Percentiles rank a stretch among this genome's conserved stretches.
Evolutionary conservation across 2,797 vertebrate genomes (phyloP).

Genomic region (Coccyzus lansbergi): DNA sequence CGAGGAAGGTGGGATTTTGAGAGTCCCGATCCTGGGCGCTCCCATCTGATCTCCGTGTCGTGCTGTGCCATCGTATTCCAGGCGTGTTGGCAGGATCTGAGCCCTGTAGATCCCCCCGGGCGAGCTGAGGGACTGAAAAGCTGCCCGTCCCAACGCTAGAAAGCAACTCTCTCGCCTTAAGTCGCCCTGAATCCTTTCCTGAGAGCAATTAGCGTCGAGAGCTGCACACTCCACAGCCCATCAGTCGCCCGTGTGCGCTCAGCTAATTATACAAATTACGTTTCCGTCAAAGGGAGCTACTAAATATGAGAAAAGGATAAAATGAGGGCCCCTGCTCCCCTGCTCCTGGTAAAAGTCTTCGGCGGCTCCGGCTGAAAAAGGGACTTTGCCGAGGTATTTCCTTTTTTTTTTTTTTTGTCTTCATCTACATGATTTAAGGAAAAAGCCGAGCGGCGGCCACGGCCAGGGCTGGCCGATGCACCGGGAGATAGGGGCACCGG

Average conservation of each 20-base stretch:
- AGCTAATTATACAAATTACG: slow-evolving; percentile 76
- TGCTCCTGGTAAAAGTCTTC: not conserved
- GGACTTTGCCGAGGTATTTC: slow-evolving; percentile 8
- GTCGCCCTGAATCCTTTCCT: slow-evolving; percentile 49
- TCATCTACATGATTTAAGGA: not conserved
- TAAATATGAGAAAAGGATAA: slow-evolving; percentile 48
- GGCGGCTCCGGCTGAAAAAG: not conserved
- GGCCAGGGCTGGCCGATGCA: not conserved
- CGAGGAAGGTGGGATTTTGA: not conserved
- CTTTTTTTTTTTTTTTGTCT: not conserved
- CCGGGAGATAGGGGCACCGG: not conserved
- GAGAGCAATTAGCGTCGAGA: slow-evolving; percentile 71
- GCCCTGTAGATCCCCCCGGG: not conserved
- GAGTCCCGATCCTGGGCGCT: not conserved
- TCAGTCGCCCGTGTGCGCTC: slow-evolving; percentile 49
- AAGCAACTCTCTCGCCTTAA: slow-evolving; percentile 50
- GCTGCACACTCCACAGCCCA: slow-evolving; percentile 37
- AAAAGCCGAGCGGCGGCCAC: not conserved
- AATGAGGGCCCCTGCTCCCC: not conserved
- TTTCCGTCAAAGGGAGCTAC: slow-evolving; percentile 65
- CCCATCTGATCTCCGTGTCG: not conserved
- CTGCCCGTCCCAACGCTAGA: slow-evolving; percentile 4
- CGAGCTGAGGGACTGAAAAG: too few species aligned
- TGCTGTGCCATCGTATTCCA: not conserved
- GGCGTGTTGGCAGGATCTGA: not conserved